Evolutionary conservation across 1,140 invertebrate species (phyloP).

Genomic region (Rhizoglyphus robini): DNA sequence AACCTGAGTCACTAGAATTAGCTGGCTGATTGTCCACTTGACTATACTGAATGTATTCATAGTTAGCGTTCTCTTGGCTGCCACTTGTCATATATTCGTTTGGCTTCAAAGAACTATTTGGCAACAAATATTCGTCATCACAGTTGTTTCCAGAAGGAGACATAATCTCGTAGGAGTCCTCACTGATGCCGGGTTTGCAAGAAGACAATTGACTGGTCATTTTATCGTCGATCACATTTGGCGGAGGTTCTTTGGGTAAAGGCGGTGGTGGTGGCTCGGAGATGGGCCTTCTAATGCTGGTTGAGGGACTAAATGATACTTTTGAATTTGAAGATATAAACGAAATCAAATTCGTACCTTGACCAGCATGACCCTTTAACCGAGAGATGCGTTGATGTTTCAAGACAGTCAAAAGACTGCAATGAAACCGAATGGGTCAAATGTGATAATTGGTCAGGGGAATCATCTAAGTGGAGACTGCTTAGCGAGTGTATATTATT

Average conservation of each 20-base stretch:
- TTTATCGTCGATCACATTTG: background rate
- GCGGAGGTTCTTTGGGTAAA: conserved; percentile 10
- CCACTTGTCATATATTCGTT: background rate
- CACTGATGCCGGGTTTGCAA: background rate
- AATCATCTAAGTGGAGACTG: background rate
- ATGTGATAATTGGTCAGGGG: background rate
- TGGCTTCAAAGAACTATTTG: background rate
- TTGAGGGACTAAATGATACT: background rate
- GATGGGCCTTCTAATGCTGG: conserved; percentile 15
- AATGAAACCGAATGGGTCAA: background rate
- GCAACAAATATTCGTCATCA: background rate
- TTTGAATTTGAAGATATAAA: too few species aligned
- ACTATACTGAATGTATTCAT: conserved; percentile 1
- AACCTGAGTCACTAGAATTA: background rate
- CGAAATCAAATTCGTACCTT: background rate
- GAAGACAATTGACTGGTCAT: background rate
- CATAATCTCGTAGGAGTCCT: background rate
- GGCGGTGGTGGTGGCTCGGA: conserved; percentile 24
- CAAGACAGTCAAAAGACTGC: conserved; percentile 1
- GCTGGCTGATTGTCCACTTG: background rate
- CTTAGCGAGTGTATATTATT: background rate
- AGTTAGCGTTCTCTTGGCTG: background rate
- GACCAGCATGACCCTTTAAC: conserved; percentile 16
- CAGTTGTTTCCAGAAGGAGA: background rate
- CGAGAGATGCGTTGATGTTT: conserved; percentile 9